Evolutionary conservation across 2,888 invertebrate species (phyloP).

Genomic region (Apamea crenata): DNA sequence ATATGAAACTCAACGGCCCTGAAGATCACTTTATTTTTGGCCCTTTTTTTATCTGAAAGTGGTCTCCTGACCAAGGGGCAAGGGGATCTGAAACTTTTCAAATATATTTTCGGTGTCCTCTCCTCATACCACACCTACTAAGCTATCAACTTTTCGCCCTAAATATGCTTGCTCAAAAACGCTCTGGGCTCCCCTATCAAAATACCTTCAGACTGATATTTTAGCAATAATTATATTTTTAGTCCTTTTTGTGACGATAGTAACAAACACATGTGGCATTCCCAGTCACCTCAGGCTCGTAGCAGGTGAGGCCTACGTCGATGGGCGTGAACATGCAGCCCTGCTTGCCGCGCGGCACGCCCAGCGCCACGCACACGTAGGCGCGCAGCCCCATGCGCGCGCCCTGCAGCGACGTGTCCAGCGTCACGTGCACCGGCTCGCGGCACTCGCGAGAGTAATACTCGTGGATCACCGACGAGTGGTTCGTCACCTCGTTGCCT

Average conservation of each 20-base stretch:
- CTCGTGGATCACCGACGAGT: slow-evolving; percentile 99
- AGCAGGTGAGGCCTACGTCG: slow-evolving; percentile 96
- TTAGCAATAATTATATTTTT: neutral
- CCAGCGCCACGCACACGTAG: slow-evolving; percentile 97
- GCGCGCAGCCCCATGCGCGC: slow-evolving; percentile 98
- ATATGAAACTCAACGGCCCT: too few relatives aligned
- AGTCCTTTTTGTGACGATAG: too few relatives aligned
- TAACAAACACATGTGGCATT: neutral
- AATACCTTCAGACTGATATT: neutral
- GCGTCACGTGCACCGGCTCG: slow-evolving; percentile 98
- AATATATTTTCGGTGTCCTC: too few relatives aligned
- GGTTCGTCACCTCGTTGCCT: slow-evolving; percentile 98
- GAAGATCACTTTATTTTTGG: too few relatives aligned
- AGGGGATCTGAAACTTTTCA: too few relatives aligned
- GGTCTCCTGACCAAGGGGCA: too few relatives aligned
- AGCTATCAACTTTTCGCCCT: too few relatives aligned
- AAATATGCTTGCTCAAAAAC: too few relatives aligned
- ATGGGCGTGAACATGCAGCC: slow-evolving; percentile 99
- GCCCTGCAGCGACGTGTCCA: slow-evolving; percentile 97
- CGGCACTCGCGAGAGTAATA: slow-evolving; percentile 98
- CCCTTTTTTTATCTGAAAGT: too few relatives aligned
- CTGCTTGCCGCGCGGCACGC: slow-evolving; percentile 97
- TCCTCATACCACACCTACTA: too few relatives aligned
- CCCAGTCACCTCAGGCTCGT: slow-evolving; percentile 95
- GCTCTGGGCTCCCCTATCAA: too few relatives aligned